These are phyloP conservation scores for Drosophila peninsularis DNA, from an alignment of 2,888 invertebrate species.

Conservation along the genomic window DNA sequence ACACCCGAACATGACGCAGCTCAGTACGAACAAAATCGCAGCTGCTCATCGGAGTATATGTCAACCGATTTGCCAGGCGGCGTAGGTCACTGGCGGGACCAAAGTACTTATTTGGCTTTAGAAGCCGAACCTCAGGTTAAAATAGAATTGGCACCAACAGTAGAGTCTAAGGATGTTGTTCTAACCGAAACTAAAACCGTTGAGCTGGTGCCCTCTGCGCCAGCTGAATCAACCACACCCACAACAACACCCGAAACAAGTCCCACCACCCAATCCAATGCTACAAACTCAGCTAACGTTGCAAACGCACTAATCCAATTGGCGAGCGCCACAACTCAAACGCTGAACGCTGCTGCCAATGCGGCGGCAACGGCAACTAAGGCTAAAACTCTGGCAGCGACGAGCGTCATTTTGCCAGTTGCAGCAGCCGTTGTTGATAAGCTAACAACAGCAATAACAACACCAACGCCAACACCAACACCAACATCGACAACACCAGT, in stretches of 20 bases:
- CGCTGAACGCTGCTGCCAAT: conserved; percentile 73
- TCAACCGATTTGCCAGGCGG: conserved; percentile 92
- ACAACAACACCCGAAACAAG: conserved; percentile 48
- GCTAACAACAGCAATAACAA: conserved; percentile 39
- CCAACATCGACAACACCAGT: conserved; percentile 24
- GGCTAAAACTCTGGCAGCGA: conserved; percentile 71
- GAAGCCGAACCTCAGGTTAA: conserved; percentile 85
- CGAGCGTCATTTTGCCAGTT: conserved; percentile 68
- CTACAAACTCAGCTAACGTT: conserved; percentile 66
- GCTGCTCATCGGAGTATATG: conserved; percentile 87
- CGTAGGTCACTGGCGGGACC: conserved; percentile 92
- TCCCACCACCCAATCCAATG: conserved; percentile 36
- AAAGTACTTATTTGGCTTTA: conserved; percentile 90
- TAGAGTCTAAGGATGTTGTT: conserved; percentile 41
- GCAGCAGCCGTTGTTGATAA: conserved; percentile 69
- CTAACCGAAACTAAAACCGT: conserved; percentile 66
- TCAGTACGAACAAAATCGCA: conserved; percentile 64
- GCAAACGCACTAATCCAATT: conserved; percentile 82
- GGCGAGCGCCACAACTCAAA: conserved; percentile 82
- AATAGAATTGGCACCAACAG: conserved; percentile 52
- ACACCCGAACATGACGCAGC: conserved; percentile 70
- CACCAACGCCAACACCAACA: conserved; percentile 10
- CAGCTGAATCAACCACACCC: conserved; percentile 27
- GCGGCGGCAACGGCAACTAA: conserved; percentile 66
- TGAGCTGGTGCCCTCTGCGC: conserved; percentile 46